Base-by-base conservation (phyloP, 2,113 vertebrate genomes). In the Progne subis region DNA sequence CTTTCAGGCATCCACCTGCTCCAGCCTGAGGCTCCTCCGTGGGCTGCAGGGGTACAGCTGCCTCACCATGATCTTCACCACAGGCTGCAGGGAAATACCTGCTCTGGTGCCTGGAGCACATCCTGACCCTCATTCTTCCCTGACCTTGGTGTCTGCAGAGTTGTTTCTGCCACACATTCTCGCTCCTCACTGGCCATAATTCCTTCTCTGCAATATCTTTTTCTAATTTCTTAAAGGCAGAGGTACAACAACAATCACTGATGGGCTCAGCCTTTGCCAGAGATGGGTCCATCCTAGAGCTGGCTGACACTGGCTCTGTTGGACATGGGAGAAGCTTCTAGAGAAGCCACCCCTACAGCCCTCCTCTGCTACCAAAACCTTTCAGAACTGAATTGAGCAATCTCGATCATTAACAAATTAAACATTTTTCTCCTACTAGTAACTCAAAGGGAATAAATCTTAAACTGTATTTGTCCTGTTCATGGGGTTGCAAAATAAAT, bases 201-300 rank as follows among this genome's bases (percentile, higher is more conserved):
- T 82, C 47, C 7, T 31, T 47, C 25, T 23, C n/a, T 69, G 56
- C 34, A 32, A 19, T 34, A 49, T 8, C 8, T 34, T 56, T 63
- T 47, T 61, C 6, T 1, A 31, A 52, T 46, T 60, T 46, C 72
- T 39, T 39, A 15, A 78, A 46, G 32, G 18, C 69, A 61, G 39
- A 43, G 56, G 12, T 17, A 3, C 12, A 25, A 6, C 1, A 16
- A 3, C 15, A 41, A 17, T 60, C 0, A 0, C 13, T 68, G 61
- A n/a, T 75, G 32, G 23, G 39, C 55, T 77, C 34, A 31, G 63
- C 15, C 21, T 70, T 56, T 61, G 21, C 20, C 71, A 49, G 61
- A 39, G 17, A 20, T 12, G 29, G 17, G 26, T 63, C 26, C 18
- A 8, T 83, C 21, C 18, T 49, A 23, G 49, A 50, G 43, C 25